Evolutionary conservation across 2,888 invertebrate species (phyloP), one percentile per base, ranked within the genome.

Genomic region (Augochlorella aurata): DNA sequence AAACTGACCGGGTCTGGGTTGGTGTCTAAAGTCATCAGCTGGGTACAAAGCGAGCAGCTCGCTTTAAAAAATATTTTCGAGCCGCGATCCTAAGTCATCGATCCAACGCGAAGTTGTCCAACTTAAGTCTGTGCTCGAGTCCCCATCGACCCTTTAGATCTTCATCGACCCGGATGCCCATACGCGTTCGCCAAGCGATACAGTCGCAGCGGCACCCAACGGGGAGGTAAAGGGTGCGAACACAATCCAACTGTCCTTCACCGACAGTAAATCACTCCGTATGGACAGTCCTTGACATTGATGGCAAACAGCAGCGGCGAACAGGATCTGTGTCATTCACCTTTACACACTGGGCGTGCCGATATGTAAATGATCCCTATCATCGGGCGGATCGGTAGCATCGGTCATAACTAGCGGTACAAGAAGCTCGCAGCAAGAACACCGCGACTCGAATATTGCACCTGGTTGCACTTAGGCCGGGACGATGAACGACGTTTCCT

Each of bases 321-420:
- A 21, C 49, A 29, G 63, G 18, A 16, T 47, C 29, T 38, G 58
- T 50, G 58, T 65, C 29, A 12, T 61, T 71, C 70, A 24, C 14
- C 52, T 69, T 74, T 66, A 52, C 21, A 44, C 74, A 21, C 50
- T 38, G 50, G 65, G 65, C 74, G 65, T 66, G 65, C 24, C 73
- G 52, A 65, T n/a, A 49, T 49, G 69, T 68, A 68, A 75, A 75
- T 38, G 74, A 75, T 75, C 58, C 18, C 74, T 58, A 44, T 69
- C 74, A 52, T 52, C 50, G 29, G 14, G n/a, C 14, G 5, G 61
- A 63, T 50, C 61, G 14, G 61, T 49, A 18, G 10, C 54, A 74
- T 67, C 74, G 29, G 21, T 45, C 21, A 54, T 66, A 52, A 63
- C 50, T 50, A 76, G 50, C 63, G 24, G 45, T 63, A 45, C 49